Conservation (phyloP, 1,140 invertebrate genomes). For the Helicoverpa zea region DNA sequence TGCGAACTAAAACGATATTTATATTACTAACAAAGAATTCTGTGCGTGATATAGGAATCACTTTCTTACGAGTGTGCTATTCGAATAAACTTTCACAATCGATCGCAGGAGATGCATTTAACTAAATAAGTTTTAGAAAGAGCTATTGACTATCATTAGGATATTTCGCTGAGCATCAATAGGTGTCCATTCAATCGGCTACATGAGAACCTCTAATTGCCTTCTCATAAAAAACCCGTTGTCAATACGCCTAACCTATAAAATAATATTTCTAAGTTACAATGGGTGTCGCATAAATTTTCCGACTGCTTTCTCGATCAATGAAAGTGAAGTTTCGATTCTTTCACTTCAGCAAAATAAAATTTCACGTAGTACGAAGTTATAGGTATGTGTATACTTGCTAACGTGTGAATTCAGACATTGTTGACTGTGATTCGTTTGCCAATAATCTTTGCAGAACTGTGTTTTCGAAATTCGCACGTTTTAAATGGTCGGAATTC, state of each 20-base stretch:
- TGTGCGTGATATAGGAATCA: constrained; percentile 19
- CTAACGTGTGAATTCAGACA: constrained; percentile 22
- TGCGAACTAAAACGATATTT: constrained; percentile 1
- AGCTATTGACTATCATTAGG: constrained; percentile 12
- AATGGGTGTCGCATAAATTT: constrained; percentile 62
- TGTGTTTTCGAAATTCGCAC: constrained; percentile 21
- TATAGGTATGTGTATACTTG: neutral
- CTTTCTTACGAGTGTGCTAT: constrained; percentile 13
- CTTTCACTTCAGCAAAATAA: constrained; percentile 52
- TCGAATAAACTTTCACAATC: constrained; percentile 34
- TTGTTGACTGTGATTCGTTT: constrained; percentile 7
- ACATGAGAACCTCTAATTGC: neutral
- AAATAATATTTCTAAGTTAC: constrained; percentile 53
- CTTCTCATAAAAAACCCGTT: constrained; percentile 22
- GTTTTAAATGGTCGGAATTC: constrained; percentile 11
- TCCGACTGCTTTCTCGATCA: constrained; percentile 61
- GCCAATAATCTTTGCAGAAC: constrained; percentile 4
- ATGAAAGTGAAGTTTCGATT: constrained; percentile 65
- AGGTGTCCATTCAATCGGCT: neutral
- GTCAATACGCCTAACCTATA: constrained; percentile 36
- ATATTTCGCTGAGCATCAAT: neutral
- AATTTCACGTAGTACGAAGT: constrained; percentile 35
- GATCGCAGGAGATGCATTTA: constrained; percentile 25
- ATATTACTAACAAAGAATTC: constrained; percentile 10
- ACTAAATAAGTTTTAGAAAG: constrained; percentile 14